These are phyloP conservation scores for Coelopa frigida DNA, from an alignment of 1,140 invertebrate species.

Conservation along the genomic window DNA sequence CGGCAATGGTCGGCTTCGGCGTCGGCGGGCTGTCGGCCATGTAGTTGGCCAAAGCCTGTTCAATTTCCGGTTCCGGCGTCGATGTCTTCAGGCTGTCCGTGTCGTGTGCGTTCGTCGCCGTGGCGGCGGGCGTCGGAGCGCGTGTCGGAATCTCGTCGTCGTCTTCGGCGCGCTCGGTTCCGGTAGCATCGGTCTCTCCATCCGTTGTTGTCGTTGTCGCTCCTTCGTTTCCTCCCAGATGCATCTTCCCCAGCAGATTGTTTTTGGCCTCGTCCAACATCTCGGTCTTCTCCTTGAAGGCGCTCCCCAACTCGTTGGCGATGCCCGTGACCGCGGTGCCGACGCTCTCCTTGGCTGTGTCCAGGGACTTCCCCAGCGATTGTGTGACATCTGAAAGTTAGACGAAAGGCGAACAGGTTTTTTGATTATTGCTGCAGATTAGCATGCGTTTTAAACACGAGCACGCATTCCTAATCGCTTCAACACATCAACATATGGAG, in stretches of 20 bases:
- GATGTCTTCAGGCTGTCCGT: constrained; percentile 39
- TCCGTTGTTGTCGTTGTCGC: neutral
- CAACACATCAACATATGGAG: no score
- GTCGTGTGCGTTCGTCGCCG: constrained; percentile 16
- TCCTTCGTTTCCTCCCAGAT: constrained; percentile 18
- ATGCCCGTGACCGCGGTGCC: constrained; percentile 33
- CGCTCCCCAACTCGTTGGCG: constrained; percentile 33
- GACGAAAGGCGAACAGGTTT: no score
- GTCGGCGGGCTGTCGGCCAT: constrained; percentile 33
- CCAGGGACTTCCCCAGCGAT: constrained; percentile 23
- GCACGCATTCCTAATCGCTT: no score
- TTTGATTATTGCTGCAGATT: no score
- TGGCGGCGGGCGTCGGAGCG: constrained; percentile 20
- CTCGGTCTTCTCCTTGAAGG: constrained; percentile 32
- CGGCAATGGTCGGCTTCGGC: constrained; percentile 35
- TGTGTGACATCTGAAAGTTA: constrained; percentile 22
- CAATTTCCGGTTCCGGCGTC: constrained; percentile 41
- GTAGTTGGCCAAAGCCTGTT: constrained; percentile 31
- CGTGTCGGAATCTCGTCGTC: neutral
- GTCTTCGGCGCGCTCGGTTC: neutral
- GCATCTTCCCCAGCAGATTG: constrained; percentile 31
- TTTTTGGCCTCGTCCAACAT: constrained; percentile 32
- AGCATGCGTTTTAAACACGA: no score
- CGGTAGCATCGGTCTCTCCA: neutral
- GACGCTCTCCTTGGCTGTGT: constrained; percentile 36